phyloP scores from a whole-genome alignment of 2,888 invertebrate species.

The Candidula unifasciata region DNA sequence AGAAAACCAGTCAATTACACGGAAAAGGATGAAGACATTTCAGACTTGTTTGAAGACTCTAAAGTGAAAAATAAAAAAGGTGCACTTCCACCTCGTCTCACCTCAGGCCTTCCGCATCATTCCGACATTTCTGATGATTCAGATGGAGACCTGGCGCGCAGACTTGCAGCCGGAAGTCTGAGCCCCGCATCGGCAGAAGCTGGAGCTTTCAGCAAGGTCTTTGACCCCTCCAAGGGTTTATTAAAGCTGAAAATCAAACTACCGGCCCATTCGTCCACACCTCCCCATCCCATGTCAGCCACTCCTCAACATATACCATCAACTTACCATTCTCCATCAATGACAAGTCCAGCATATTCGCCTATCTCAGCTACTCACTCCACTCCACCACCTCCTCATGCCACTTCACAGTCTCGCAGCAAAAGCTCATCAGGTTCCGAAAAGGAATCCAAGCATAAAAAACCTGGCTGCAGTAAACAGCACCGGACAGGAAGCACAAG shows the following conservation, averaged over 20 bases:
- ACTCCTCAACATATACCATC: slow-evolving; percentile 48
- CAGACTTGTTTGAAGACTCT: slow-evolving; percentile 41
- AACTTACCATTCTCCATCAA: slow-evolving; percentile 47
- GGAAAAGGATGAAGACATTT: slow-evolving; percentile 52
- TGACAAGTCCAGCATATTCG: slow-evolving; percentile 46
- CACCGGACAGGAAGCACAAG: slow-evolving; percentile 35
- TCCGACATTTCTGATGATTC: slow-evolving; percentile 53
- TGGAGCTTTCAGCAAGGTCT: slow-evolving; percentile 65
- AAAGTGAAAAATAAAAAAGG: slow-evolving; percentile 9
- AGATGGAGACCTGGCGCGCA: slow-evolving; percentile 41
- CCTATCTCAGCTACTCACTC: slow-evolving; percentile 45
- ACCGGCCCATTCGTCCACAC: slow-evolving; percentile 51
- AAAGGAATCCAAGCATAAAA: slow-evolving; percentile 56
- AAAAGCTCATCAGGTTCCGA: slow-evolving; percentile 53
- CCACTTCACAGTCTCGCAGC: slow-evolving; percentile 28
- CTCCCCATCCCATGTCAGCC: slow-evolving; percentile 47
- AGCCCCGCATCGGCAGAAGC: slow-evolving; percentile 51
- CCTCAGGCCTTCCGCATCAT: slow-evolving; percentile 46
- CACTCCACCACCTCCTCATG: slow-evolving; percentile 40
- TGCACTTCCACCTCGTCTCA: slow-evolving; percentile 47
- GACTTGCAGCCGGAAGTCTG: slow-evolving; percentile 36
- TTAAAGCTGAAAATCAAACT: slow-evolving; percentile 76
- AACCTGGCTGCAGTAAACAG: slow-evolving; percentile 51
- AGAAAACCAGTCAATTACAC: slow-evolving; percentile 50
- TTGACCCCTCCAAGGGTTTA: slow-evolving; percentile 73